These are phyloP conservation scores for Platygyra sinensis DNA, from an alignment of 64 coral and sea anemone genomes.

Conservation along the genomic window DNA sequence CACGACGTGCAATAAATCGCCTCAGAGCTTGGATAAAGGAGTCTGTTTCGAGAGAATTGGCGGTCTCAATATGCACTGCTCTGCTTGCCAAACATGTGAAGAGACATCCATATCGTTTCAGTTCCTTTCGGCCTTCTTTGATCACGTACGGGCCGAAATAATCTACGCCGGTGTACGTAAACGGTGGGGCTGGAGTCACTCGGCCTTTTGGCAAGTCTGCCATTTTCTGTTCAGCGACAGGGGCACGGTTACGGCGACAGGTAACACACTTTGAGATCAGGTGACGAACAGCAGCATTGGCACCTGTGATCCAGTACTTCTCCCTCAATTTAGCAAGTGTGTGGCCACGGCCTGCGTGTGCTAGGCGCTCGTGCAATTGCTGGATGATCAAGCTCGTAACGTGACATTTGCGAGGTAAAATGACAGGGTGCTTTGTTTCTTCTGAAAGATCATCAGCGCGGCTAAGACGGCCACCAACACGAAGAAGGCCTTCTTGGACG, in stretches of 20 bases:
- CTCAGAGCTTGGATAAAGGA: constrained; percentile 27
- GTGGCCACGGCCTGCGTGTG: constrained; percentile 43
- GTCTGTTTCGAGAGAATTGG: constrained; percentile 32
- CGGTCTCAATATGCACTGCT: constrained; percentile 37
- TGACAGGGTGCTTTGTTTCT: constrained; percentile 48
- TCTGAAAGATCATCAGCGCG: constrained; percentile 13
- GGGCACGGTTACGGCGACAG: constrained; percentile 3
- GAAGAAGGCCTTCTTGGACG: constrained; percentile 11
- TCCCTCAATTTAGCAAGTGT: constrained; percentile 31
- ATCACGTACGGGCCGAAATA: constrained; percentile 24
- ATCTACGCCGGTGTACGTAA: constrained; percentile 12
- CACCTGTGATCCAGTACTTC: constrained; percentile 51
- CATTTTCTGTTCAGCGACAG: constrained; percentile 22
- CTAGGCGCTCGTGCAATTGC: constrained; percentile 9
- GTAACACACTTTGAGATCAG: constrained; percentile 37
- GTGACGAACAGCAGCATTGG: constrained; percentile 39
- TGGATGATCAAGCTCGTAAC: constrained; percentile 40
- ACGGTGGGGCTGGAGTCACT: constrained; percentile 14
- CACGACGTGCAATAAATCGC: constrained; percentile 32
- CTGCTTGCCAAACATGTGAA: constrained; percentile 45
- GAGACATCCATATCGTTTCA: constrained; percentile 15
- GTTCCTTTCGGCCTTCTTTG: constrained; percentile 28
- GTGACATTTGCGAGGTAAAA: no score
- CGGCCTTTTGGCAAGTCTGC: constrained; percentile 19
- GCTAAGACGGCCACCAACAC: constrained; percentile 32